These are phyloP conservation scores for Scaptomyza pallida DNA, from an alignment of 1,140 invertebrate species.

Conservation along the genomic window DNA sequence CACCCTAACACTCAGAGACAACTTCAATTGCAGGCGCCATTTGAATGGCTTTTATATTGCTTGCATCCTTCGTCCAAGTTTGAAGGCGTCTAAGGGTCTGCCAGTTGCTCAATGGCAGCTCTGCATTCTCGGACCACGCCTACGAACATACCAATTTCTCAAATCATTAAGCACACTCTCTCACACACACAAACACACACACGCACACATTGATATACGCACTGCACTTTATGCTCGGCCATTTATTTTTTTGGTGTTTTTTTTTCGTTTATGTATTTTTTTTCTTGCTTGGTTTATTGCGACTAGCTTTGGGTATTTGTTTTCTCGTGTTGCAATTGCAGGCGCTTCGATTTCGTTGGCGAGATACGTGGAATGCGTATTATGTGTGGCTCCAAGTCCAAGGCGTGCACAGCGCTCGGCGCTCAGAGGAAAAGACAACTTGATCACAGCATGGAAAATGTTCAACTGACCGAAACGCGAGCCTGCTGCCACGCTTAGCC, in stretches of 20 bases:
- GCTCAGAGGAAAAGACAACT: constrained; percentile 82
- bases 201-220: constrained; percentile 33
- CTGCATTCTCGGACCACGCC: constrained; percentile 62
- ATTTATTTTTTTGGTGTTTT: constrained; percentile 33
- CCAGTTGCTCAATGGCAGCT: constrained; percentile 3
- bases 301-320: constrained; percentile 14
- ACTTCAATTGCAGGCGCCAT: constrained; percentile 20
- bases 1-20: constrained; percentile 11
- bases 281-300: constrained; percentile 6
- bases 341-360: constrained; percentile 57
- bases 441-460: constrained; percentile 81
- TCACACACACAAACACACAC: constrained; percentile 13
- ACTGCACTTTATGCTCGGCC: constrained; percentile 52
- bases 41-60: constrained; percentile 34
- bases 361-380: constrained; percentile 54
- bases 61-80: constrained; percentile 11
- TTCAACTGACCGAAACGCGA: constrained; percentile 76
- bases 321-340: constrained; percentile 13
- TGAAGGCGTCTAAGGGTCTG: constrained; percentile 23
- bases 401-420: constrained; percentile 78
- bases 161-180: constrained; percentile 59
- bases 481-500: constrained; percentile 53
- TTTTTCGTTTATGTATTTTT: neutral
- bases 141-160: constrained; percentile 55
- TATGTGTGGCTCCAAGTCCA: constrained; percentile 63